These are phyloP conservation scores for Trichopria drosophilae DNA, from an alignment of 2,888 invertebrate species.

Conservation along the genomic window DNA sequence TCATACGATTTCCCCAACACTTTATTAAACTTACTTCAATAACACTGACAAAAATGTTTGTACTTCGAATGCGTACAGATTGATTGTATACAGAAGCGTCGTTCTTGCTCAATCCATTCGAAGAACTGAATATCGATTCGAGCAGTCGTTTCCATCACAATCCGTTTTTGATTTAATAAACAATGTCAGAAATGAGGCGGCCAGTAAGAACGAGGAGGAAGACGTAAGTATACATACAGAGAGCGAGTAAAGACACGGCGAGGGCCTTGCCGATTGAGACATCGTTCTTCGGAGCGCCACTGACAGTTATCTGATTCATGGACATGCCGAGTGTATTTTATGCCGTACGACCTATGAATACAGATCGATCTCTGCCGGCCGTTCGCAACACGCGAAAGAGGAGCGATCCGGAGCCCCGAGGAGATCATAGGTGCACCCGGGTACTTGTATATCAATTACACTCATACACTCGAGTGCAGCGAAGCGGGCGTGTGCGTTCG, in stretches of 20 bases:
- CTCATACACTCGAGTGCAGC: conserved; percentile 26
- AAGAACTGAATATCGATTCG: too few species aligned
- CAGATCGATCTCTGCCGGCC: conserved; percentile 52
- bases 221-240: conserved; percentile 10
- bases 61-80: too few species aligned
- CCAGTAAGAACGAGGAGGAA: too few species aligned
- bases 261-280: conserved; percentile 54
- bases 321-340: conserved; percentile 59
- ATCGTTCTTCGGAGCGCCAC: conserved; percentile 52
- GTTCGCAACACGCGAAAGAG: conserved; percentile 11
- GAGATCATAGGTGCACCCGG: conserved; percentile 47
- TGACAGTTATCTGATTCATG: conserved; percentile 60
- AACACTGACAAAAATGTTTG: too few species aligned
- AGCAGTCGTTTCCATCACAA: too few species aligned
- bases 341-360: conserved; percentile 59
- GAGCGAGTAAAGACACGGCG: conserved; percentile 34
- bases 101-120: too few species aligned
- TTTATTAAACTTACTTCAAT: too few species aligned
- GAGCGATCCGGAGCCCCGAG: conserved; percentile 38
- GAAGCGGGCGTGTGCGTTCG: not conserved
- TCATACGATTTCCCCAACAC: too few species aligned
- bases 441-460: conserved; percentile 48
- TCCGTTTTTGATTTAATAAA: conserved; percentile 21
- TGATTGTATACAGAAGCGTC: too few species aligned
- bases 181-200: not conserved